Base-by-base conservation (phyloP, 2,888 invertebrate genomes). In the Ypsolopha scabrella region DNA sequence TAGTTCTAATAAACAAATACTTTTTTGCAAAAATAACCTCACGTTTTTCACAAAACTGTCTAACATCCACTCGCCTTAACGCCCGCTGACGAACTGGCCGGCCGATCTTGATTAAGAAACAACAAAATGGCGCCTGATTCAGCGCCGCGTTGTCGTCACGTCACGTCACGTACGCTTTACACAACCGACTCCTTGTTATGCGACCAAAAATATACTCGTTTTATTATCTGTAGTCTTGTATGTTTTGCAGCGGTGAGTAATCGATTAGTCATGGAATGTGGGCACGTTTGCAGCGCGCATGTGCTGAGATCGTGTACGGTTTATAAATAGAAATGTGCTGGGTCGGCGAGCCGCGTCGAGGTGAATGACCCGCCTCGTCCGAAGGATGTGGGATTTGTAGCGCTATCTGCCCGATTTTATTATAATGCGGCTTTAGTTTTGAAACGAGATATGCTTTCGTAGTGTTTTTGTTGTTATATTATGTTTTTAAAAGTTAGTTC, bases 291-390 rank as follows among this genome's bases (percentile, higher is more conserved):
- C 45, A 24, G 52, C 52, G 57, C 58, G 57, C 41, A 44, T 50
- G 63, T 62, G 60, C 64, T 63, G 63, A 56, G 54, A 0, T 52
- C 51, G 54, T 46, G 59, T 60, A 59, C 52, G 50, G 51, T 59
- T 61, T 56, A 54, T 33, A 24, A 52, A 41, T 50, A 49, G 51
- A 35, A 24, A 37, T 24, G 43, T 8, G 41, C 41, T 37, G 10
- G 10, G 41, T 37, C 46, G 51, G 53, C 51, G 37, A 24, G 53
- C 51, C 41, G n/a, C n/a, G n/a, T n/a, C n/a, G 53, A 53, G 54
- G 56, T 55, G 53, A 55, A 55, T 50, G 59, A 46, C 55, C 56
- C 24, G 24, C 24, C 2, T 3, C 24, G 24, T 4, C 24, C 24
- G 24, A 24, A 24, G 24, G 24, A 24, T 24, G 24, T 24, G 24